phyloP scores from a whole-genome alignment of 2,113 vertebrate species.

The Psittacara wagleri region DNA sequence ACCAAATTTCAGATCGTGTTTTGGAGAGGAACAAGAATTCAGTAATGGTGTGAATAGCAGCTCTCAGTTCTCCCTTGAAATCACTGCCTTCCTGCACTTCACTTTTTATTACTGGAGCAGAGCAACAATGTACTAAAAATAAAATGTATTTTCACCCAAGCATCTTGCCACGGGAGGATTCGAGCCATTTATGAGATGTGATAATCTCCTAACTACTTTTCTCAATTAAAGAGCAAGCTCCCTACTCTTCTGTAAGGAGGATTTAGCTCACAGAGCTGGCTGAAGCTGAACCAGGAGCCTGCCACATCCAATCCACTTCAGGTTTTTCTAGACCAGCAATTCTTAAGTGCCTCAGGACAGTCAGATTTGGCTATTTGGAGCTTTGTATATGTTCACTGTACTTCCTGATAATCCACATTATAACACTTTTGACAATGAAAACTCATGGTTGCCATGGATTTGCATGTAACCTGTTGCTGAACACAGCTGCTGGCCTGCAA shows the following conservation, averaged over 20 bases:
- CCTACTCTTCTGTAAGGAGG: not conserved
- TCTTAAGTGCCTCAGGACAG: not conserved
- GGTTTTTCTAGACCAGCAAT: not conserved
- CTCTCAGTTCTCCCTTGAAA: not conserved
- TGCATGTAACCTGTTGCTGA: not conserved
- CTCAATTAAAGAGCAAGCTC: not conserved
- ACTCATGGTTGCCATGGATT: fast-evolving
- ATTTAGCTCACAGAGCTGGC: not conserved
- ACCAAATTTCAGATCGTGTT: not conserved
- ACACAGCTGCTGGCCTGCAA: not conserved
- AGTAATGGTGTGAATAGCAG: not conserved
- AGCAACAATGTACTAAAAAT: constrained; percentile 56
- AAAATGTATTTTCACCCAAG: not conserved
- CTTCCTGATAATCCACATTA: not conserved
- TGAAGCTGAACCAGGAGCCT: not conserved
- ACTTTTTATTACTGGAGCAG: constrained; percentile 36
- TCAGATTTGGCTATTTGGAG: not conserved
- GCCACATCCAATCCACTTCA: not conserved
- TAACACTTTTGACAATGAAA: not conserved
- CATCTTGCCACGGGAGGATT: constrained; percentile 21
- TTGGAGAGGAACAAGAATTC: not conserved
- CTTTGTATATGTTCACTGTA: not conserved
- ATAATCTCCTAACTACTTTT: constrained; percentile 44
- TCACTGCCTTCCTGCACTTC: constrained; percentile 26
- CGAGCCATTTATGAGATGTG: not conserved